Base-by-base conservation (phyloP, 2,113 vertebrate genomes). In the Blennius ocellaris region DNA sequence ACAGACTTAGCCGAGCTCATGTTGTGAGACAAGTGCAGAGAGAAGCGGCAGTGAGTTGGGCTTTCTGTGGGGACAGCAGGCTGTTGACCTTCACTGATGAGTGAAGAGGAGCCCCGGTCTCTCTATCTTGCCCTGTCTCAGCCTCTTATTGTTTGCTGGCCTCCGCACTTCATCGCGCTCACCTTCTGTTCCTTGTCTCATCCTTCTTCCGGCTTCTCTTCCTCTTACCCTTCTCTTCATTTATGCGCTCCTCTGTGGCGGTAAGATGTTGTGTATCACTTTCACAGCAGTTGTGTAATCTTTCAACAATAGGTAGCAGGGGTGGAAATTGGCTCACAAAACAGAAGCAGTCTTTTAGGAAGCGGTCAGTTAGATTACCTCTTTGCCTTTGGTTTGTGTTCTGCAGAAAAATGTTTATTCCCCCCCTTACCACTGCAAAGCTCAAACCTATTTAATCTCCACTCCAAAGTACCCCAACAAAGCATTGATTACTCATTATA, bases 51-150 rank as follows among this genome's bases (percentile, higher is more conserved):
- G 50, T 12, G 43, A 67, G 6, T 40, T 62, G 0, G 8, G 55
- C 45, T 80, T 78, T 80, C 63, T 57, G 68, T 10, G 45, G 39
- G 56, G 52, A 80, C 69, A 49, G 58, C 7, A 44, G 48, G 55
- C 71, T 69, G 65, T 67, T 87, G 80, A 82, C 84, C 87, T 83
- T 83, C 75, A 57, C 54, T 81, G 80, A 79, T 41, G 67, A 82
- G 57, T 10, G 15, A 30, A 62, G 73, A 76, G 69, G 58, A 63
- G 65, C 48, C 64, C 5, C 52, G 36, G 47, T 70, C 55, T 53
- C 55, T 81, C 68, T 36, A 17, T 68, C 54, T 74, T 36, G 38
- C 11, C 50, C 65, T 48, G 66, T 69, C 65, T 54, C 55, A 11
- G 58, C n/a, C 63, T 78, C 68, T 73, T 66, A 69, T 54, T 38